These are phyloP conservation scores for Thunnus thynnus DNA, from an alignment of 2,113 vertebrate genomes.

Conservation along the genomic window DNA sequence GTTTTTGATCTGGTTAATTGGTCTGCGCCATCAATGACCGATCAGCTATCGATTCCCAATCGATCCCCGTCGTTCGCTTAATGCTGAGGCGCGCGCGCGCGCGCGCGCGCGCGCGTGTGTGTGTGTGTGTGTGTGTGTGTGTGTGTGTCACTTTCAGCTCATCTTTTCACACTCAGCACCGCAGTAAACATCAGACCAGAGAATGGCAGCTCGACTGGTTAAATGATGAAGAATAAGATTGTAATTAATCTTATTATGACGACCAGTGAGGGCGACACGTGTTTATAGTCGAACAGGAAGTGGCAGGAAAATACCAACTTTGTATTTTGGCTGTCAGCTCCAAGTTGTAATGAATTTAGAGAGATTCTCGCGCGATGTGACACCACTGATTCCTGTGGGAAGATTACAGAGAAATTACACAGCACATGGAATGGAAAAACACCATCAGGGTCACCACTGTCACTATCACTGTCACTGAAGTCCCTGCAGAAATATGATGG, in stretches of 20 bases:
- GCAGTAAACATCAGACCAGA: conserved; percentile 22
- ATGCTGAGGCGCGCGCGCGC: conserved; percentile 14
- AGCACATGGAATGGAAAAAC: conserved; percentile 10
- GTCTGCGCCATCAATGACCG: conserved; percentile 18
- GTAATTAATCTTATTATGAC: conserved; percentile 21
- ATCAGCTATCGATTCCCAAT: conserved; percentile 32
- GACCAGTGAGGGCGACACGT: conserved; percentile 15
- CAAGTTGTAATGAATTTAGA: conserved; percentile 20
- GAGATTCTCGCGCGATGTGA: conserved; percentile 29
- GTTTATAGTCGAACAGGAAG: not conserved
- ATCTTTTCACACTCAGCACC: not conserved
- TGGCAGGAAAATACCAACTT: conserved; percentile 15
- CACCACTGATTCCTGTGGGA: conserved; percentile 34
- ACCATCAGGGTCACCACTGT: conserved; percentile 55
- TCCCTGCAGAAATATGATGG: conserved; percentile 11
- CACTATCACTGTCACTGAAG: conserved; percentile 40
- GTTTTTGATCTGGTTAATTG: conserved; percentile 16
- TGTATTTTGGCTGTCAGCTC: not conserved
- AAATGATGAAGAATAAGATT: conserved; percentile 7
- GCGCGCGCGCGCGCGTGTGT: too few relatives aligned
- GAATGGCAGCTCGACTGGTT: not conserved
- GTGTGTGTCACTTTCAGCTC: not conserved
- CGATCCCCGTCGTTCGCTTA: not conserved
- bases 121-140: too few relatives aligned
- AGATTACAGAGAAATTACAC: conserved; percentile 16